These are phyloP conservation scores for Lepus europaeus DNA, from an alignment of 2,113 vertebrate genomes.

Conservation along the genomic window DNA sequence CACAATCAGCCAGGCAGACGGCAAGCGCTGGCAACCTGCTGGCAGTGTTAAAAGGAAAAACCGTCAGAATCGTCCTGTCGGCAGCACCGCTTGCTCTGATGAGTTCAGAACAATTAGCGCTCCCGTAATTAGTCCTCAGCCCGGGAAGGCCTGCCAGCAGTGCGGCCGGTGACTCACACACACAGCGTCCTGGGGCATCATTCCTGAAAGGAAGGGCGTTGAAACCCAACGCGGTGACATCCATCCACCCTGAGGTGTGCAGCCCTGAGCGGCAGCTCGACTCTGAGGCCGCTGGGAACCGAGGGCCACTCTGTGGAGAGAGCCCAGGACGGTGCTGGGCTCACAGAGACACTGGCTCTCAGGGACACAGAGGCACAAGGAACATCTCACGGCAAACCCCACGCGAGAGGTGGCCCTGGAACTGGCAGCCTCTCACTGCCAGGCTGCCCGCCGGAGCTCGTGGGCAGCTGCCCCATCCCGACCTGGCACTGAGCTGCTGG, in stretches of 20 bases:
- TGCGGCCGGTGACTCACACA: too few relatives aligned
- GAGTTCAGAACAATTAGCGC: slow-evolving; percentile 61
- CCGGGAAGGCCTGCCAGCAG: too few relatives aligned
- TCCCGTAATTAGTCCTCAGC: slow-evolving; percentile 61
- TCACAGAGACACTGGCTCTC: not conserved
- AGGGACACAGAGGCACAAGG: not conserved
- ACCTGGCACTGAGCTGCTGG: not conserved
- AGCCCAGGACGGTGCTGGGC: too few relatives aligned
- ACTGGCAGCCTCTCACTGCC: not conserved
- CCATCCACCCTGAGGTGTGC: too few relatives aligned
- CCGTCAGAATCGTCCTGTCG: slow-evolving; percentile 44
- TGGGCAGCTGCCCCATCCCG: not conserved
- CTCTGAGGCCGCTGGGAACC: too few relatives aligned
- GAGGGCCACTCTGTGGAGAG: not conserved
- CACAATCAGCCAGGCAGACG: too few relatives aligned
- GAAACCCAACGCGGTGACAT: too few relatives aligned
- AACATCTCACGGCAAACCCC: not conserved
- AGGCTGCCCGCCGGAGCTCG: not conserved
- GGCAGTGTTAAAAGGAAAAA: slow-evolving; percentile 57
- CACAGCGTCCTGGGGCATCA: too few relatives aligned
- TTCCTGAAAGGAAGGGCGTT: too few relatives aligned
- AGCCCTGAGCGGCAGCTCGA: too few relatives aligned
- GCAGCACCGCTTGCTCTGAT: slow-evolving; percentile 61
- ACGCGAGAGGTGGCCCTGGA: not conserved
- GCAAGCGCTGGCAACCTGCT: not conserved